phyloP scores from a whole-genome alignment of 1,140 invertebrate species.

The Trachymyrmex septentrionalis region DNA sequence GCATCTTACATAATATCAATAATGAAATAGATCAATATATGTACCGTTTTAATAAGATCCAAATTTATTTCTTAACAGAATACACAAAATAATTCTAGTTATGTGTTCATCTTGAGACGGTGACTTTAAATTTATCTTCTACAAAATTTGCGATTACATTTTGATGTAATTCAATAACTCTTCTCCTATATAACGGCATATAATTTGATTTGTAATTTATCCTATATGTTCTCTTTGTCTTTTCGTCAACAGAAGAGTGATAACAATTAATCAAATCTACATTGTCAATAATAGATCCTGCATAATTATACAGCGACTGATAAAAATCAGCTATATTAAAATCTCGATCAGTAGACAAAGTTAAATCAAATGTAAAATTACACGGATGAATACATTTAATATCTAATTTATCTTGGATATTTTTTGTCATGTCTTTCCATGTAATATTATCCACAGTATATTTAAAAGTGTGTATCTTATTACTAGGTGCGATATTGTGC shows the following conservation, averaged over 20 bases:
- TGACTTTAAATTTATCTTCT: constrained; percentile 79
- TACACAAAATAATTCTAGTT: background rate
- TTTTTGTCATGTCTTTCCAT: constrained; percentile 65
- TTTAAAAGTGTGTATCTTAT: constrained; percentile 53
- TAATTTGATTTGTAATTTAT: constrained; percentile 83
- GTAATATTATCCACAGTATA: constrained; percentile 33
- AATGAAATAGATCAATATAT: constrained; percentile 31
- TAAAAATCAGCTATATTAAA: constrained; percentile 79
- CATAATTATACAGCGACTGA: constrained; percentile 80
- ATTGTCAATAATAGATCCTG: constrained; percentile 80
- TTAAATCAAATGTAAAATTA: constrained; percentile 82
- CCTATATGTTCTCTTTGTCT: constrained; percentile 82
- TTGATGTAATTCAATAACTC: constrained; percentile 83
- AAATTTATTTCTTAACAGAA: constrained; percentile 10
- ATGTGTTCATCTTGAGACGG: constrained; percentile 71
- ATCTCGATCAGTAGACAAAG: constrained; percentile 73
- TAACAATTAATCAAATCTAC: constrained; percentile 80
- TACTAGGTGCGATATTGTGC: constrained; percentile 66
- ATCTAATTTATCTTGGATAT: background rate
- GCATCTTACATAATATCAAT: background rate
- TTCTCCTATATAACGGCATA: constrained; percentile 80
- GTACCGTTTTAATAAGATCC: constrained; percentile 42
- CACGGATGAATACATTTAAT: constrained; percentile 72
- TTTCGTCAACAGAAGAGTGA: constrained; percentile 72
- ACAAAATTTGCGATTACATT: constrained; percentile 81